phyloP scores from a whole-genome alignment of 1,140 invertebrate genomes.

The Brachionus asplanchnoidis region DNA sequence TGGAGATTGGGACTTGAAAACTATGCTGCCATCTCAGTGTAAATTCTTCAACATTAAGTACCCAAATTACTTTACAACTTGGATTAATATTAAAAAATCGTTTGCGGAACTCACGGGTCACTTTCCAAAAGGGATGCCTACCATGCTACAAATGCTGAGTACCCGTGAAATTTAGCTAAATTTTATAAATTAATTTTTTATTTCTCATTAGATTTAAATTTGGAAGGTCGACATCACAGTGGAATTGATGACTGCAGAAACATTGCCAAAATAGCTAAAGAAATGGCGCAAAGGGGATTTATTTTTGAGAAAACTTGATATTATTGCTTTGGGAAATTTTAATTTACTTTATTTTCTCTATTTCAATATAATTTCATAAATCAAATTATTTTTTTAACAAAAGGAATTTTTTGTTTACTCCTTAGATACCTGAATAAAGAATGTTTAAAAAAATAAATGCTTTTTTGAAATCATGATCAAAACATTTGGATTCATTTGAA shows the following conservation, averaged over 20 bases:
- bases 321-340: background rate
- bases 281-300: constrained; percentile 48
- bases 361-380: too few relatives aligned
- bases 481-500: too few relatives aligned
- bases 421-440: too few relatives aligned
- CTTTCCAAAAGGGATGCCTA: constrained; percentile 52
- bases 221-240: constrained; percentile 55
- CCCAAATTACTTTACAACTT: constrained; percentile 60
- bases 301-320: constrained; percentile 45
- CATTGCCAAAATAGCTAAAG: constrained; percentile 52
- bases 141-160: constrained; percentile 51
- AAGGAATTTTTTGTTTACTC: too few relatives aligned
- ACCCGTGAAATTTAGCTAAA: constrained; percentile 37
- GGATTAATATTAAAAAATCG: constrained; percentile 63
- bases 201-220: background rate
- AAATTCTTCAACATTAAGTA: constrained; percentile 54
- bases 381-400: too few relatives aligned
- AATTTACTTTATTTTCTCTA: background rate
- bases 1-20: constrained; percentile 65
- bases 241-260: constrained; percentile 59
- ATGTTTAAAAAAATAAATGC: too few relatives aligned
- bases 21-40: constrained; percentile 63
- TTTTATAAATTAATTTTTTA: background rate
- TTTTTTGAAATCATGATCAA: too few relatives aligned
- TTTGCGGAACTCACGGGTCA: constrained; percentile 48